Evolutionary conservation across 2,888 invertebrate genomes (phyloP).

Genomic region (Cheilosia impressa): DNA sequence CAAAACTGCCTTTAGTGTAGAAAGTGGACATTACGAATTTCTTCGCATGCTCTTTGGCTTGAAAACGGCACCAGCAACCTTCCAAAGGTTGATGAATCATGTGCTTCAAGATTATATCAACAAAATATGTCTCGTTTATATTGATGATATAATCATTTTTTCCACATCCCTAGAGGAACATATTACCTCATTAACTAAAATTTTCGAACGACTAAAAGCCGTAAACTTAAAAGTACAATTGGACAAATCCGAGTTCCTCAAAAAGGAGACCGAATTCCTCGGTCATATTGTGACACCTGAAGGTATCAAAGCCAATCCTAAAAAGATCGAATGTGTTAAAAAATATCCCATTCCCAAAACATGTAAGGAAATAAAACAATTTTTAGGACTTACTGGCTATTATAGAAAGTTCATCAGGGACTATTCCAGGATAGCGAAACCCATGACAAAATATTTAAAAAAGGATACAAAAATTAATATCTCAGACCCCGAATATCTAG

Average conservation of each 20-base stretch:
- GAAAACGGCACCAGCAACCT: constrained; percentile 81
- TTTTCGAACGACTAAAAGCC: constrained; percentile 57
- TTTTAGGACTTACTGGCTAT: constrained; percentile 55
- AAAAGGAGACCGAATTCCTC: constrained; percentile 75
- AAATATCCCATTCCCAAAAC: constrained; percentile 67
- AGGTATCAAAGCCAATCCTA: constrained; percentile 27
- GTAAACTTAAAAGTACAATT: constrained; percentile 67
- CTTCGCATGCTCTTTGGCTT: constrained; percentile 80
- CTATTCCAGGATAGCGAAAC: constrained; percentile 58
- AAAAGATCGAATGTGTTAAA: constrained; percentile 27
- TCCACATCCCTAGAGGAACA: constrained; percentile 71
- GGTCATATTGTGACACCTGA: constrained; percentile 76
- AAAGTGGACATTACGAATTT: constrained; percentile 63
- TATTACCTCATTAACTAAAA: constrained; percentile 41
- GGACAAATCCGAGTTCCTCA: constrained; percentile 71
- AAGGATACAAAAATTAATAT: constrained; percentile 58
- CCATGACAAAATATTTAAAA: constrained; percentile 60
- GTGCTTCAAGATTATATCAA: constrained; percentile 77
- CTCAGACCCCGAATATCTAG: constrained; percentile 53
- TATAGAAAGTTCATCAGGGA: constrained; percentile 65
- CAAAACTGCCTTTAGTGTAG: constrained; percentile 69
- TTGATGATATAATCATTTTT: constrained; percentile 76
- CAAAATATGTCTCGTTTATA: constrained; percentile 75
- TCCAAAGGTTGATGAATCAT: constrained; percentile 81
- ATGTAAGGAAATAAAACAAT: constrained; percentile 53